phyloP scores from a whole-genome alignment of 2,113 vertebrate genomes.

The Tragelaphus strepsiceros region DNA sequence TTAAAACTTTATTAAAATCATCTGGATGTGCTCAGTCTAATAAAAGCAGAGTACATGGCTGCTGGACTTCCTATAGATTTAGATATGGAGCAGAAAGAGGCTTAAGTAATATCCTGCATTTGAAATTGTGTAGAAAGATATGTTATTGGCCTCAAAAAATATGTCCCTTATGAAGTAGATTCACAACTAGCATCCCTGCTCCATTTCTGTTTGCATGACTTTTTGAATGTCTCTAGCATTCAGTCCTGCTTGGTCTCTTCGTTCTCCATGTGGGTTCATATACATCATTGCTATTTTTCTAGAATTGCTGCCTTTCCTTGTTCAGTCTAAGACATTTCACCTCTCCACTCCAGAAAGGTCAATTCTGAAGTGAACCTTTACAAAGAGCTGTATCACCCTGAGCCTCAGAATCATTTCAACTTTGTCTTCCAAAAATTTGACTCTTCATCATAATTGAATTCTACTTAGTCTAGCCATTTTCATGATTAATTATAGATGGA shows the following conservation, averaged over 20 bases:
- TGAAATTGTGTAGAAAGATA: slow-evolving; percentile 18
- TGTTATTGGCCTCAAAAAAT: not conserved
- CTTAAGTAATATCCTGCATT: slow-evolving; percentile 62
- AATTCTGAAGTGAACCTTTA: not conserved
- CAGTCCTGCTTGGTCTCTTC: not conserved
- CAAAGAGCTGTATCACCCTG: not conserved
- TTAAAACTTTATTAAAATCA: slow-evolving; percentile 82
- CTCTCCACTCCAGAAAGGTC: not conserved
- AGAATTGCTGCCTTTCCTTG: not conserved
- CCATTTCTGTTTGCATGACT: not conserved
- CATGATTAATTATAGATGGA: not conserved
- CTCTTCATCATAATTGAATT: not conserved
- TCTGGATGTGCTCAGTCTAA: slow-evolving; percentile 79
- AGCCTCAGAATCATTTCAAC: not conserved
- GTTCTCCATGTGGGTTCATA: not conserved
- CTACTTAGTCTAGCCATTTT: not conserved
- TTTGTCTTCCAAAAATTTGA: not conserved
- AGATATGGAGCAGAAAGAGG: slow-evolving; percentile 56
- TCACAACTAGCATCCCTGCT: not conserved
- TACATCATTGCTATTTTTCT: not conserved
- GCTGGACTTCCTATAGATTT: slow-evolving; percentile 76
- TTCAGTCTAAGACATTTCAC: not conserved
- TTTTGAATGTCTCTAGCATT: not conserved
- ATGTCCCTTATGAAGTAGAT: not conserved
- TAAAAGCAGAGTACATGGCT: slow-evolving; percentile 70